phyloP scores from a whole-genome alignment of 2,888 invertebrate species.

The Rhagonycha fulva region DNA sequence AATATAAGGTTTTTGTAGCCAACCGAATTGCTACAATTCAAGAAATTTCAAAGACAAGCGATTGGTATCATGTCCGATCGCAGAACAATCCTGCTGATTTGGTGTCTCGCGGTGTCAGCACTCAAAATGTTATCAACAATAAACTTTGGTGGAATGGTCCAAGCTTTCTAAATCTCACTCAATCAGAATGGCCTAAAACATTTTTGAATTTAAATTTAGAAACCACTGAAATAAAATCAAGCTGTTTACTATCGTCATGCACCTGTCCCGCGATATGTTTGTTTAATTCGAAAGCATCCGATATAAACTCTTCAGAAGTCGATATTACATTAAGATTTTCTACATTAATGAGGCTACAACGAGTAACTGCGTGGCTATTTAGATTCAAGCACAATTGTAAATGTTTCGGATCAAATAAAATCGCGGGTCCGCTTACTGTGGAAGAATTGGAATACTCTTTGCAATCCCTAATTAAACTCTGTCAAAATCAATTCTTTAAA shows the following conservation, averaged over 20 bases:
- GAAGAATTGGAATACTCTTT: background rate
- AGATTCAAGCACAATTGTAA: slow-evolving; percentile 4
- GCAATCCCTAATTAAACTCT: background rate
- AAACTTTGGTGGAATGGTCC: background rate
- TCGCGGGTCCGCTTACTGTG: background rate
- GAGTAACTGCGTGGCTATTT: background rate
- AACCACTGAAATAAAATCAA: too few species aligned
- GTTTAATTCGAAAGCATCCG: too few species aligned
- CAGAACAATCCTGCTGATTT: slow-evolving; percentile 43
- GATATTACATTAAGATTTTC: background rate
- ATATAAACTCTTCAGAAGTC: too few species aligned
- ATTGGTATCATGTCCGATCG: slow-evolving; percentile 40
- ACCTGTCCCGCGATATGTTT: too few species aligned
- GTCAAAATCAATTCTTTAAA: background rate
- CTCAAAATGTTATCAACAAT: background rate
- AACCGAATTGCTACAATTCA: slow-evolving; percentile 43
- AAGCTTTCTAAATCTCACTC: background rate
- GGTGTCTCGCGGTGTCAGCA: slow-evolving; percentile 37
- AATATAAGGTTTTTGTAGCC: slow-evolving; percentile 35
- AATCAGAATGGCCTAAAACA: too few species aligned
- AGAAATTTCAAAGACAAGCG: slow-evolving; percentile 25
- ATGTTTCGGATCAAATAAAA: background rate
- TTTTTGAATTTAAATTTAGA: too few species aligned
- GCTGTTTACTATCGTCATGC: too few species aligned
- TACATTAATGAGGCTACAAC: background rate